Base-by-base conservation (phyloP, 2,888 invertebrate species). In the Stenodera caucasica region DNA sequence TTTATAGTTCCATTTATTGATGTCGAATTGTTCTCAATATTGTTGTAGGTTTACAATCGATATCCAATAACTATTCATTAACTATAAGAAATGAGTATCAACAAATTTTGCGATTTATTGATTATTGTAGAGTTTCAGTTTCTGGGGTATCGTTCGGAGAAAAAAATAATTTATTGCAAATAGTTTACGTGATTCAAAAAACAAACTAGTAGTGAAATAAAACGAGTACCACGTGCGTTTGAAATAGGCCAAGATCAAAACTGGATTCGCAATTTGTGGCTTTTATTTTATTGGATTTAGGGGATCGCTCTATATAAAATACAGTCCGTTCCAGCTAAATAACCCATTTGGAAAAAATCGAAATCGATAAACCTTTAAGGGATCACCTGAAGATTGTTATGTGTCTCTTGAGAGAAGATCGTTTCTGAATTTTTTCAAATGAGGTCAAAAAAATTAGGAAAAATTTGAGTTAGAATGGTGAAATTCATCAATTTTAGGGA, bases 211-310 rank as follows among this genome's bases (percentile, higher is more conserved):
- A 23, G 12, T 1, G 9, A 21, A 21, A 21, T 18, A 18, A 23
- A 21, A 23, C 12, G 45, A 21, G 12, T 45, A 45, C 21, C 40
- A 37, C 45, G 45, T 45, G 45, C 45, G 21, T 23, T 23, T 12
- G 5, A 21, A 45, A 45, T 23, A 23, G 45, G 21, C 45, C 23
- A 21, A 45, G 45, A 45, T 45, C 23, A 45, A 45, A 45, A 45
- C 45, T 45, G 18, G 12, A 45, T 45, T 23, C 45, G 45, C 45
- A 45, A 45, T 45, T 45, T 45, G 23, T 40, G 15, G 40, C 18
- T 40, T 45, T 45, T 45, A 23, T 45, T 45, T 45, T 23, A 45
- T 45, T 45, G 21, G 23, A 45, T 12, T 23, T 12, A 21, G 12
- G 45, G 21, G 45, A 23, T 45, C 12, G 23, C 11, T 45, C 6